Base-by-base conservation (phyloP, 2,113 vertebrate species). In the Peromyscus californicus region DNA sequence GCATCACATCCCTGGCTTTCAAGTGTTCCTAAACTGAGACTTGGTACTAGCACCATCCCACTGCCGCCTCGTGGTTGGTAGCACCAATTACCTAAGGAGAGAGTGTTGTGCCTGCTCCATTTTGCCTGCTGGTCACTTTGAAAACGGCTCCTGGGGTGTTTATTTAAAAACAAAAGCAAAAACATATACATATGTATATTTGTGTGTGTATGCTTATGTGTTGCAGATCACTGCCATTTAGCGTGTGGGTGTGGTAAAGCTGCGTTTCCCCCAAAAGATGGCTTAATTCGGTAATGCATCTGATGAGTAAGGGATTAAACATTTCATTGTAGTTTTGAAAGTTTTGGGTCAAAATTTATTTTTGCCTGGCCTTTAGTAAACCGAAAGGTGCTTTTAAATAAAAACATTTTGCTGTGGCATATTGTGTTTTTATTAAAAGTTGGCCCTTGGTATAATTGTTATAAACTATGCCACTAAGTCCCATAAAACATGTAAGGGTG, bases 401-500 rank as follows among this genome's bases (percentile, higher is more conserved):
- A 19, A 69, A 92, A 22, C 26, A 7, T 86, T 96, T 93, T 96
- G 48, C 80, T 59, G 0, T 89, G 69, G 65, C 61, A 91, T n/a
- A n/a, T 92, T 19, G 72, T 95, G 74, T 29, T 89, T 94, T 93
- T 85, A 54, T 80, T 90, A 95, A 76, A 89, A 82, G 39, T 42
- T 83, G 45, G 29, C 26, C 6, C n/a, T 54, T 87, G 67, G 9
- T 75, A 45, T 92, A 80, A 80, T 70, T 93, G 39, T 89, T 84
- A 19, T 85, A 31, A 83, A 82, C 65, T 12, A 39, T 79, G 70
- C 72, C 54, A 16, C 70, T 57, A 67, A 85, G 90, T 61, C 72
- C 85, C 72, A 9, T 89, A 92, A 82, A 89, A 93, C 87, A 54
- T 78, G 36, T 0, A 79, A 65, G 74, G 75, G 21, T 92, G 54